phyloP scores from a whole-genome alignment of 1,140 invertebrate species.

The Wiebesia pumilae region DNA sequence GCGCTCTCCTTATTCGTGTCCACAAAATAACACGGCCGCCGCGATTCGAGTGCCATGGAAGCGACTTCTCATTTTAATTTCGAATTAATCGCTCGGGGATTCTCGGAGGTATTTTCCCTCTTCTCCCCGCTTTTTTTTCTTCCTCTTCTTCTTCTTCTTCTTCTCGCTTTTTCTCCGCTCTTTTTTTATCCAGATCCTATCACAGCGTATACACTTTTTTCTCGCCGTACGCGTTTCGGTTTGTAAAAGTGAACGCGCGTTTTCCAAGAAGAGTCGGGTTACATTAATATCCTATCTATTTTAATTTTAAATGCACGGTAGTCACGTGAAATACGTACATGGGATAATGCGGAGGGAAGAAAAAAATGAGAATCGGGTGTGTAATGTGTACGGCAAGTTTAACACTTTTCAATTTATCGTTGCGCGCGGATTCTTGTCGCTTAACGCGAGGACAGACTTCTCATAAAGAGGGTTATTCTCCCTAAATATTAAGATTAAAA shows the following conservation, averaged over 20 bases:
- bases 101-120: conserved; percentile 21
- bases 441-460: background rate
- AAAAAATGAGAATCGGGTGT: background rate
- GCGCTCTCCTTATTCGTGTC: conserved; percentile 55
- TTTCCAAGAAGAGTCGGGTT: background rate
- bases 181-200: conserved; percentile 15
- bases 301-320: conserved; percentile 45
- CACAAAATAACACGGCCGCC: conserved; percentile 40
- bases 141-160: background rate
- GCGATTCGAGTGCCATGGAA: conserved; percentile 44
- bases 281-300: conserved; percentile 52
- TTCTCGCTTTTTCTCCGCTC: background rate
- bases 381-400: background rate
- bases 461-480: background rate
- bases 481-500: too few relatives aligned
- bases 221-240: background rate
- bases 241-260: background rate
- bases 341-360: background rate
- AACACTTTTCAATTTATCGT: conserved; percentile 37
- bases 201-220: background rate
- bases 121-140: background rate
- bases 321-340: conserved; percentile 33
- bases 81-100: conserved; percentile 58
- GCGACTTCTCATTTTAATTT: conserved; percentile 59
- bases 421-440: conserved; percentile 39